Base-by-base conservation (phyloP, 1,140 invertebrate genomes). In the Chironomus tepperi region DNA sequence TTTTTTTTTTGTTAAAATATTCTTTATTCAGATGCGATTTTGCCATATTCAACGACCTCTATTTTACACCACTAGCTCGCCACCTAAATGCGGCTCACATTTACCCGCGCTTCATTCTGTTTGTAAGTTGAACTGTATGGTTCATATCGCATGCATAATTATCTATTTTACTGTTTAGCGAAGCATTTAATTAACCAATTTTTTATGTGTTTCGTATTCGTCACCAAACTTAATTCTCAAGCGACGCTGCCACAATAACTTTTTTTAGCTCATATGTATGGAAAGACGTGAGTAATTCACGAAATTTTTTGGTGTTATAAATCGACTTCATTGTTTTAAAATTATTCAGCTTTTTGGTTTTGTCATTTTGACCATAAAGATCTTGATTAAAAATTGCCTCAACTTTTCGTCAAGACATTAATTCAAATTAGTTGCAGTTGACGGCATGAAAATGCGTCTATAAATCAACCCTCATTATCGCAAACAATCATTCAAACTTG, bases 101-200 rank as follows among this genome's bases (percentile, higher is more conserved):
- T 57, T 57, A n/a, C 12, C 47, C n/a, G 12, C 47, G 43, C 12
- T 57, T 57, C 47, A n/a, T 15, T 57, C 47, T 57, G 8, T 12
- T 15, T 57, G 12, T 57, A 47, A 12, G 9, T n/a, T n/a, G 47
- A 57, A 57, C 19, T 70, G 15, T 70, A 70, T 70, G 65, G 65
- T 70, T 70, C 65, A 70, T 70, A 70, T 70, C 65, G 65, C 65
- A 70, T 70, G 65, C 65, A 70, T 70, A 70, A 70, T 70, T 70
- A 70, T 70, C 65, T 70, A 70, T 70, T 70, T 70, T 70, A 70
- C 65, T 70, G 65, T 70, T 70, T 70, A 70, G 65, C 65, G 65
- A 70, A 70, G 65, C 65, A 70, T 70, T 70, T 70, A 70, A 70
- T 70, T 70, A 70, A 70, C 65, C 65, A 70, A 70, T 70, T 70